Evolutionary conservation across 2,113 vertebrate genomes (phyloP).

Genomic region (Nesogale talazaci): DNA sequence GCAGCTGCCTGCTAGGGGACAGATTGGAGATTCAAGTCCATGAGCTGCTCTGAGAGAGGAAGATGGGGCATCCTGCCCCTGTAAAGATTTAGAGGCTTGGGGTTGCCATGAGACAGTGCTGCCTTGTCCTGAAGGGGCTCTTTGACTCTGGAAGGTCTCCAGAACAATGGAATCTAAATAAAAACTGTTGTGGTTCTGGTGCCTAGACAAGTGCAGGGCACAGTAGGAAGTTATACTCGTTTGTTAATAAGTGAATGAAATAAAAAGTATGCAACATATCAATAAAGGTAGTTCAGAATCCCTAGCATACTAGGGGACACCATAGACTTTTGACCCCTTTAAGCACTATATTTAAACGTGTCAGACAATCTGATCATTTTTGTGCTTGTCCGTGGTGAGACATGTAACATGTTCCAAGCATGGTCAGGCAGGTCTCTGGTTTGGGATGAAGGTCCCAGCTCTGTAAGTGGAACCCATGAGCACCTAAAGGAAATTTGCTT

Average conservation of each 20-base stretch:
- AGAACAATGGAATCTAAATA: background rate
- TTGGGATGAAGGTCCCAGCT: background rate
- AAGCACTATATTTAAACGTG: slow-evolving; percentile 18
- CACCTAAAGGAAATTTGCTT: background rate
- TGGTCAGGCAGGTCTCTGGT: background rate
- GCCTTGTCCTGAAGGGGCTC: too few species aligned
- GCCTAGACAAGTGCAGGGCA: background rate
- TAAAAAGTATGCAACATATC: background rate
- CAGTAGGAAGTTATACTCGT: background rate
- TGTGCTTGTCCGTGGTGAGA: background rate
- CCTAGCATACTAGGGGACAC: background rate
- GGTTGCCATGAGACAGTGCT: too few species aligned
- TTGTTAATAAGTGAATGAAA: background rate
- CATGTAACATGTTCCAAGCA: background rate
- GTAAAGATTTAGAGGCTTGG: too few species aligned
- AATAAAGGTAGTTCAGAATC: slow-evolving; percentile 4
- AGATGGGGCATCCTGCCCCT: background rate
- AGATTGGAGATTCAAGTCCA: background rate
- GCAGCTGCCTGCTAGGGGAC: background rate
- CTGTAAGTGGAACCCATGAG: background rate
- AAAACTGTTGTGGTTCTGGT: background rate
- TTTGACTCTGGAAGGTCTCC: too few species aligned
- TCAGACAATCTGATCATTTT: background rate
- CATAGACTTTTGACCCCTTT: background rate
- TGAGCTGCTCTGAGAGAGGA: background rate